These are phyloP conservation scores for Limosa lapponica DNA, from an alignment of 2,797 vertebrate genomes.

Conservation along the genomic window DNA sequence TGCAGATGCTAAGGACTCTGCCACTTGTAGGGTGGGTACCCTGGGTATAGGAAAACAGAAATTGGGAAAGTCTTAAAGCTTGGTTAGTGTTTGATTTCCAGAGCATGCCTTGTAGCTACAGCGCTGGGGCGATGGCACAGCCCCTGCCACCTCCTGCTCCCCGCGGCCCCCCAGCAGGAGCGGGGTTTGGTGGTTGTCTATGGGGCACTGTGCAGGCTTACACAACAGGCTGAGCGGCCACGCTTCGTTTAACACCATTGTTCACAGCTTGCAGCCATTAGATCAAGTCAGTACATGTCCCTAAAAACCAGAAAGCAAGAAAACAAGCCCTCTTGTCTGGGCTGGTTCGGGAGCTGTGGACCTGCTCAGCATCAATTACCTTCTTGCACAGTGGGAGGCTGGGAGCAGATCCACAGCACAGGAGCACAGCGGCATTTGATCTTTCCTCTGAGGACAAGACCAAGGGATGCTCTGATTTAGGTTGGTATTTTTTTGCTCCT, in stretches of 20 bases:
- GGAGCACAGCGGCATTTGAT: neutral
- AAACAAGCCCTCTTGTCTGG: neutral
- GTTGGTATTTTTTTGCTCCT: neutral
- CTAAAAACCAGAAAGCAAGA: neutral
- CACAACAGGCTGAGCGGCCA: neutral
- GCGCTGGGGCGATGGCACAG: neutral
- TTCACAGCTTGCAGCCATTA: neutral
- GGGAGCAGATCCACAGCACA: neutral
- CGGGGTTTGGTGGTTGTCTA: rapidly evolving
- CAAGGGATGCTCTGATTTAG: neutral
- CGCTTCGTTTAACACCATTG: neutral
- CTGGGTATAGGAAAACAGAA: neutral
- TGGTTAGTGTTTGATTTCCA: neutral
- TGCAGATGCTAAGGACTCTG: neutral
- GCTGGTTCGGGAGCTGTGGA: neutral
- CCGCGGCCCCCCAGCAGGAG: neutral
- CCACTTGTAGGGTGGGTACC: neutral
- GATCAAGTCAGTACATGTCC: neutral
- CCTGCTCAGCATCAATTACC: neutral
- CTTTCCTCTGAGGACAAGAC: neutral
- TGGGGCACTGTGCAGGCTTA: neutral
- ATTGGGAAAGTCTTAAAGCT: rapidly evolving
- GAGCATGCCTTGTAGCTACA: neutral
- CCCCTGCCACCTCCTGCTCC: neutral
- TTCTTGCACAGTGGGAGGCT: rapidly evolving